Evolutionary conservation across 2,113 vertebrate species (phyloP).

Genomic region (Triplophysa rosa): DNA sequence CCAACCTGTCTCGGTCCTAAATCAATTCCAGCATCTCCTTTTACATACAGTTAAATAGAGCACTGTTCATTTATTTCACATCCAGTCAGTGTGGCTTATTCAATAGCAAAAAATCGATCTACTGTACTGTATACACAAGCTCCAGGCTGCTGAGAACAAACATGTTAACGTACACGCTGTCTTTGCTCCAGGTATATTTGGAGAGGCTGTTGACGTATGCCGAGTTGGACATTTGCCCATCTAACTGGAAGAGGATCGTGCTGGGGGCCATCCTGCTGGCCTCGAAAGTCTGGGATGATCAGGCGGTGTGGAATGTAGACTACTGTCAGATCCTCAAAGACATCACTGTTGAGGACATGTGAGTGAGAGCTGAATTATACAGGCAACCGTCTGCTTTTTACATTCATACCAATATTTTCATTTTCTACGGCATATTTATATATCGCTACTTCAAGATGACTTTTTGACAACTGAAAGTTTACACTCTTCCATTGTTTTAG

Average conservation of each 20-base stretch:
- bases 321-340: conserved; percentile 99
- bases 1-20: not conserved
- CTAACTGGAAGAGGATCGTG: conserved; percentile 97
- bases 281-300: conserved; percentile 99
- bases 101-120: no score
- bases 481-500: no score
- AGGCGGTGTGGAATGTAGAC: conserved; percentile 99
- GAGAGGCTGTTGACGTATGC: conserved; percentile 96
- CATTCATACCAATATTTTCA: no score
- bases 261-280: conserved; percentile 95
- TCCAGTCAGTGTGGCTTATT: no score
- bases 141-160: not conserved
- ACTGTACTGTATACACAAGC: no score
- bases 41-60: not conserved
- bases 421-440: no score
- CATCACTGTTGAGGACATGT: conserved; percentile 99
- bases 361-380: conserved; percentile 66
- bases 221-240: conserved; percentile 94
- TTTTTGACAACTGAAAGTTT: no score
- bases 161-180: not conserved
- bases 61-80: not conserved
- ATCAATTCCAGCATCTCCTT: not conserved
- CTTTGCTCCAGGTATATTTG: conserved; percentile 85
- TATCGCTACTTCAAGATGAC: not conserved
- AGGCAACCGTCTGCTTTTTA: no score